A percentile compares a stretch with the other conserved stretches of the same genome.
Conservation (phyloP, 2,888 invertebrate species). For the Eristalis arbustorum region DNA sequence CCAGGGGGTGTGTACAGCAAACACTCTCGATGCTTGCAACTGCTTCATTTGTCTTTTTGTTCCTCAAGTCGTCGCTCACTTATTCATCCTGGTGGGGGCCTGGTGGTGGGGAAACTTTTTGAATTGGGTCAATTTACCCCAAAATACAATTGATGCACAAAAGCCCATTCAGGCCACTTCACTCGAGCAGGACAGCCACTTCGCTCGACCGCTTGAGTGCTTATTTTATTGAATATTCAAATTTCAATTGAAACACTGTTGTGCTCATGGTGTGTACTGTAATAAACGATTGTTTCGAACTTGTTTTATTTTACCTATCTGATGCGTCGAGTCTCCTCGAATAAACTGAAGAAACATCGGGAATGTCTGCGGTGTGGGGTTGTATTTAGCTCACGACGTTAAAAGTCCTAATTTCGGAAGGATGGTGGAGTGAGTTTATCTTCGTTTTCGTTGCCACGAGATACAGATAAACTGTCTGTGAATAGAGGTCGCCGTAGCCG, state of each 20-base stretch:
- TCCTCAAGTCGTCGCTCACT: slow-evolving; percentile 23
- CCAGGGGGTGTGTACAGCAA: slow-evolving; percentile 5
- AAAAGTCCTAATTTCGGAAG: not conserved
- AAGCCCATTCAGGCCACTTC: slow-evolving; percentile 53
- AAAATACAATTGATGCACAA: slow-evolving; percentile 64
- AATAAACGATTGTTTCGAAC: not conserved
- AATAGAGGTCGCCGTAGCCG: not conserved
- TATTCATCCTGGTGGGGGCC: not conserved
- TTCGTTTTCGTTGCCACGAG: slow-evolving; percentile 5
- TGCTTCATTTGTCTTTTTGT: slow-evolving; percentile 15
- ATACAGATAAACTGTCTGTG: slow-evolving; percentile 25
- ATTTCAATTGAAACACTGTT: slow-evolving; percentile 12
- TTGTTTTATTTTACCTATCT: no score
- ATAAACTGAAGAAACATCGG: not conserved
- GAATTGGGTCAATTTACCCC: slow-evolving; percentile 61
- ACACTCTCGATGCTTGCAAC: slow-evolving; percentile 8
- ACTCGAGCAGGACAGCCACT: slow-evolving; percentile 38
- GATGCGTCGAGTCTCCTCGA: slow-evolving; percentile 1
- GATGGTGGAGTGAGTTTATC: not conserved
- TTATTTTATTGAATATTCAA: slow-evolving; percentile 30
- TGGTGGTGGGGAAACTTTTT: slow-evolving; percentile 43
- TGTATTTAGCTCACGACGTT: not conserved
- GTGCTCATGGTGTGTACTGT: not conserved
- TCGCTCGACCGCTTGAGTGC: slow-evolving; percentile 19
- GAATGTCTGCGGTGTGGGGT: not conserved